phyloP scores from a whole-genome alignment of 2,797 vertebrate species.

The Petrocephalus schoutedeni region DNA sequence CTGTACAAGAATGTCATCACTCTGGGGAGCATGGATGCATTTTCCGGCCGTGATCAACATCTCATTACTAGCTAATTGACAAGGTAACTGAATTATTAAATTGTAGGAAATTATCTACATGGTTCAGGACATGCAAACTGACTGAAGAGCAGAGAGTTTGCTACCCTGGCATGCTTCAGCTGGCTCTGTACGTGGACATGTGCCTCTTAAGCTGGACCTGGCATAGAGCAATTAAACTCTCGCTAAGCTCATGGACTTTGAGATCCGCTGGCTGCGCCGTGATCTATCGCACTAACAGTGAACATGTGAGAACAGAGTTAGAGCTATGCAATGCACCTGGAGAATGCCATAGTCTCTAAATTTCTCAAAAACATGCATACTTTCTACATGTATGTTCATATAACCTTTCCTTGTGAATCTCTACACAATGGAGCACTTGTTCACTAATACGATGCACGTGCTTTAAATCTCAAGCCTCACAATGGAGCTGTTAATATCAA shows the following conservation, averaged over 20 bases:
- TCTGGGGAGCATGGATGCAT: not conserved
- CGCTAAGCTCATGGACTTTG: slow-evolving; percentile 34
- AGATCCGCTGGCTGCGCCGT: not conserved
- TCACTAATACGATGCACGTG: not conserved
- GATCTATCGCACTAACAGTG: not conserved
- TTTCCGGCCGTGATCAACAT: not conserved
- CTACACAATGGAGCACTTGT: not conserved
- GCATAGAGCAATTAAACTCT: slow-evolving; percentile 36
- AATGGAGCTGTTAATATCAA: not conserved
- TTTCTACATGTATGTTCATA: not conserved
- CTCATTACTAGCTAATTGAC: not conserved
- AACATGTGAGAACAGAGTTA: not conserved
- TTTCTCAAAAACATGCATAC: not conserved
- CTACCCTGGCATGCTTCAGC: not conserved
- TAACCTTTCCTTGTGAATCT: not conserved
- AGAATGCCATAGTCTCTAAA: not conserved
- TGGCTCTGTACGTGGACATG: slow-evolving; percentile 32
- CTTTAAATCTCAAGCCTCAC: slow-evolving; percentile 1
- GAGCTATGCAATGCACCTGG: not conserved
- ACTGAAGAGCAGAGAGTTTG: not conserved
- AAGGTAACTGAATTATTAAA: not conserved
- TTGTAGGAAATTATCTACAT: not conserved
- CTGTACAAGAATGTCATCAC: not conserved
- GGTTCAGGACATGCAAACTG: not conserved
- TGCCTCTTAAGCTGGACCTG: slow-evolving; percentile 42